Conservation (phyloP, 37 sponge, comb jelly and placozoan genomes). For the Spongilla lacustris region DNA sequence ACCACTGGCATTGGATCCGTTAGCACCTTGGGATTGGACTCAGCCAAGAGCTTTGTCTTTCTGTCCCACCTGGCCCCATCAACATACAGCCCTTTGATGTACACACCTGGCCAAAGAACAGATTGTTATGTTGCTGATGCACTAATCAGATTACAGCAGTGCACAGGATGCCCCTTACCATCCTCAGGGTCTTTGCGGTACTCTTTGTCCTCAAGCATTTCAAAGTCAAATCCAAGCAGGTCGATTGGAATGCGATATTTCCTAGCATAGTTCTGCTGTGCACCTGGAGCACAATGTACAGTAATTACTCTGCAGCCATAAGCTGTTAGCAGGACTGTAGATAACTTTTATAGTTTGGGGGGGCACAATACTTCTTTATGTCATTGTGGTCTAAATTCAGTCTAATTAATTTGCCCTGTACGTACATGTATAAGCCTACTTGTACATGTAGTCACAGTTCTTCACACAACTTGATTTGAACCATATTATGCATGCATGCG, state of each 20-base stretch:
- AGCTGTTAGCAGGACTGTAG: too few species aligned
- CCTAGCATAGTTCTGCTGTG: constrained; percentile 98
- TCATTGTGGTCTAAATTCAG: too few species aligned
- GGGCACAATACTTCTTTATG: too few species aligned
- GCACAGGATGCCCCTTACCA: constrained; percentile 58
- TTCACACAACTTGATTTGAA: too few species aligned
- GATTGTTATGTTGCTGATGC: background rate
- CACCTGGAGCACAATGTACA: constrained; percentile 66
- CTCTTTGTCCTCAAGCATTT: constrained; percentile 90
- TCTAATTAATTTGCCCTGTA: too few species aligned
- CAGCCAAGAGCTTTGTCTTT: constrained; percentile 87
- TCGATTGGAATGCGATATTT: constrained; percentile 99
- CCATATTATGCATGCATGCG: too few species aligned
- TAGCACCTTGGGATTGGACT: constrained; percentile 94
- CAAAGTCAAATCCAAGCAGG: constrained; percentile 95
- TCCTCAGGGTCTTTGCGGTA: constrained; percentile 90
- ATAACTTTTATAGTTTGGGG: too few species aligned
- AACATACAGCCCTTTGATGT: constrained; percentile 93
- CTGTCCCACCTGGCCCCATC: constrained; percentile 98
- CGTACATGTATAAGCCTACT: too few species aligned
- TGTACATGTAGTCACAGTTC: too few species aligned
- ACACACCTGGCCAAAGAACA: constrained; percentile 69
- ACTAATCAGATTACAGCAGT: background rate
- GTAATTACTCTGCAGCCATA: too few species aligned
- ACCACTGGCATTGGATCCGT: constrained; percentile 98